A percentile compares a stretch with the other conserved stretches of the same genome.
Conservation (phyloP, 2,888 invertebrate species). For the Caenorhabditis afra region DNA sequence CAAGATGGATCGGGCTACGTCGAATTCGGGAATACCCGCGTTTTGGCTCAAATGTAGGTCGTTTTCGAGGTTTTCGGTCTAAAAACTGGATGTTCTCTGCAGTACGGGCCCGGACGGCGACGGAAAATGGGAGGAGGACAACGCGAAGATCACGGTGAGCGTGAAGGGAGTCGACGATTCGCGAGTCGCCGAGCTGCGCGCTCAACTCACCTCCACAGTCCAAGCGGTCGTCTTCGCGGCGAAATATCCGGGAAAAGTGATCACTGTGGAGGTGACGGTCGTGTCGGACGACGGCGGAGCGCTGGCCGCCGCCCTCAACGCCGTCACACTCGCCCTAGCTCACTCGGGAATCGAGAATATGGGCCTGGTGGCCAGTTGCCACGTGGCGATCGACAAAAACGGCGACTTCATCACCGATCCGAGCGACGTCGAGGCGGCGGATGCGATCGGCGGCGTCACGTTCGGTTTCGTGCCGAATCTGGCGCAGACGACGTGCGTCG, state of each 20-base stretch:
- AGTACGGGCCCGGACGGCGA: constrained; percentile 55
- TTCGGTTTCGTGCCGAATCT: constrained; percentile 49
- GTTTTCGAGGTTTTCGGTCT: neutral
- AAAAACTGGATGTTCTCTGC: constrained; percentile 10
- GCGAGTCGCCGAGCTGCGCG: constrained; percentile 48
- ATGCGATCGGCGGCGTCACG: constrained; percentile 32
- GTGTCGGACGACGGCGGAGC: constrained; percentile 67
- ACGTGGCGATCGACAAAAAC: constrained; percentile 26
- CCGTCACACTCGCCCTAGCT: constrained; percentile 64
- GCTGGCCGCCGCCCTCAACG: constrained; percentile 57
- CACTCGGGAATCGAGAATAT: constrained; percentile 66
- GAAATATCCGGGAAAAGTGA: constrained; percentile 68
- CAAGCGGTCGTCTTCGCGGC: constrained; percentile 60
- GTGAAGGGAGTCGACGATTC: constrained; percentile 56
- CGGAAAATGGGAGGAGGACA: constrained; percentile 56
- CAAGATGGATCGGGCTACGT: constrained; percentile 69
- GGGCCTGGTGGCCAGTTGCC: constrained; percentile 38
- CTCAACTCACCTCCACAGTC: constrained; percentile 59
- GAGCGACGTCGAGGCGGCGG: neutral
- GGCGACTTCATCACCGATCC: constrained; percentile 48
- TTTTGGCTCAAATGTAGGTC: constrained; percentile 68
- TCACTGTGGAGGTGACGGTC: constrained; percentile 65
- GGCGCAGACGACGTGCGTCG: constrained; percentile 31
- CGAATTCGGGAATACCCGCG: constrained; percentile 68
- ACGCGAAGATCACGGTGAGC: constrained; percentile 45